Evolutionary conservation across 2,113 vertebrate genomes (phyloP).

Genomic region (Tiliqua scincoides): DNA sequence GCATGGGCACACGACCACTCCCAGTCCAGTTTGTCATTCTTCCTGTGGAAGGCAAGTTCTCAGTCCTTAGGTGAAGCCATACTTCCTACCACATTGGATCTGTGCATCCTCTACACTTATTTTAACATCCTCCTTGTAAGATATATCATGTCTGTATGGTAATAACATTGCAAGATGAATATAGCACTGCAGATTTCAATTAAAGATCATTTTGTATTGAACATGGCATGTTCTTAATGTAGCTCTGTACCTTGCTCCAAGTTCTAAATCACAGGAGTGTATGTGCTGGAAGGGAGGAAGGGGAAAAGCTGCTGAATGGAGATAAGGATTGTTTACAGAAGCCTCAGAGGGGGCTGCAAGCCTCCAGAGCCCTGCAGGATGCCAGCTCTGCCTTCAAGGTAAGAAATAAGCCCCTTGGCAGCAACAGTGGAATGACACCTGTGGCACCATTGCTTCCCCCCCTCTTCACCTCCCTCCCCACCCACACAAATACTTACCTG

Average conservation of each 20-base stretch:
- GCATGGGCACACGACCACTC: not conserved
- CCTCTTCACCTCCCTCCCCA: no score
- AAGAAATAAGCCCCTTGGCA: no score
- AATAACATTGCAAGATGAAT: slow-evolving; percentile 32
- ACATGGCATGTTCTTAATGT: not conserved
- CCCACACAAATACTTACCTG: no score
- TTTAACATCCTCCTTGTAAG: slow-evolving; percentile 22
- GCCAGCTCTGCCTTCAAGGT: no score
- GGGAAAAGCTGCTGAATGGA: no score
- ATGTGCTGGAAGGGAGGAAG: no score
- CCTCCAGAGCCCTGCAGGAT: no score
- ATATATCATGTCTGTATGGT: slow-evolving; percentile 30
- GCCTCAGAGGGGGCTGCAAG: no score
- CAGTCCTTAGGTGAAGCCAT: slow-evolving; percentile 14
- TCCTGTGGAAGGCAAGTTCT: slow-evolving; percentile 32
- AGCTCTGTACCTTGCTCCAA: not conserved
- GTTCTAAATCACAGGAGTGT: not conserved
- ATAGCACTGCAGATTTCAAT: slow-evolving; percentile 27
- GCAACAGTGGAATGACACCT: no score
- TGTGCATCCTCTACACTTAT: not conserved
- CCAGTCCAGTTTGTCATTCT: slow-evolving; percentile 12
- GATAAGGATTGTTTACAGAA: no score
- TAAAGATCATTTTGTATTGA: slow-evolving; percentile 43
- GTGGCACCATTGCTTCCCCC: no score
- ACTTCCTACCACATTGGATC: not conserved